Evolutionary conservation across 1,140 invertebrate species (phyloP).

Genomic region (Cephus cinctus): DNA sequence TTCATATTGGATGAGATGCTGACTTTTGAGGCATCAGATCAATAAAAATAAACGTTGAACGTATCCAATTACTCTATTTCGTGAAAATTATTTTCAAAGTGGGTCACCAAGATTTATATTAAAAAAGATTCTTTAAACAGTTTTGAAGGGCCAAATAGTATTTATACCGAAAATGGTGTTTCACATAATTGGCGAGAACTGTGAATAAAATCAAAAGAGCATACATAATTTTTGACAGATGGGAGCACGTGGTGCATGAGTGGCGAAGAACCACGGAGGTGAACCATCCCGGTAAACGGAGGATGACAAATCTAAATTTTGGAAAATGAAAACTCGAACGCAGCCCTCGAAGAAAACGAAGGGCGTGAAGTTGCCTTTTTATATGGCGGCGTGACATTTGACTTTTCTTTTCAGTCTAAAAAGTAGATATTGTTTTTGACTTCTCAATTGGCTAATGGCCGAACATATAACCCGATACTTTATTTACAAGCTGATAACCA

Average conservation of each 20-base stretch:
- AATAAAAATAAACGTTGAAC: too few relatives aligned
- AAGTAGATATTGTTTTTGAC: conserved; percentile 4
- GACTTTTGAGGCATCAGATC: too few relatives aligned
- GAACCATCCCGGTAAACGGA: too few relatives aligned
- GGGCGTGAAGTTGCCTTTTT: conserved; percentile 24
- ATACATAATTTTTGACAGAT: conserved; percentile 19
- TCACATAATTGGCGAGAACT: background rate
- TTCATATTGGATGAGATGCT: too few relatives aligned
- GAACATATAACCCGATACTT: conserved; percentile 5
- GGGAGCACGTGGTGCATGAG: background rate
- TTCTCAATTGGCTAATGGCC: conserved; percentile 5
- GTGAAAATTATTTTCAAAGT: background rate
- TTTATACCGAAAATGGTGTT: too few relatives aligned
- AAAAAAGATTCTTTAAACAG: too few relatives aligned
- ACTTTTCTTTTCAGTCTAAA: conserved; percentile 17
- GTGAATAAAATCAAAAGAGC: background rate
- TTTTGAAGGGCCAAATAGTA: too few relatives aligned
- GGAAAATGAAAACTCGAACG: background rate
- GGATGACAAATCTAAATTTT: background rate
- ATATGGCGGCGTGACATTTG: conserved; percentile 32
- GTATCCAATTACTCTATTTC: too few relatives aligned
- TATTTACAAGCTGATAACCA: conserved; percentile 5
- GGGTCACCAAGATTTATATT: background rate
- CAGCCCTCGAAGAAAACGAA: background rate
- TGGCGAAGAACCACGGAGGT: too few relatives aligned